Evolutionary conservation across 2,888 invertebrate genomes (phyloP).

Genomic region (Isoperla grammatica): DNA sequence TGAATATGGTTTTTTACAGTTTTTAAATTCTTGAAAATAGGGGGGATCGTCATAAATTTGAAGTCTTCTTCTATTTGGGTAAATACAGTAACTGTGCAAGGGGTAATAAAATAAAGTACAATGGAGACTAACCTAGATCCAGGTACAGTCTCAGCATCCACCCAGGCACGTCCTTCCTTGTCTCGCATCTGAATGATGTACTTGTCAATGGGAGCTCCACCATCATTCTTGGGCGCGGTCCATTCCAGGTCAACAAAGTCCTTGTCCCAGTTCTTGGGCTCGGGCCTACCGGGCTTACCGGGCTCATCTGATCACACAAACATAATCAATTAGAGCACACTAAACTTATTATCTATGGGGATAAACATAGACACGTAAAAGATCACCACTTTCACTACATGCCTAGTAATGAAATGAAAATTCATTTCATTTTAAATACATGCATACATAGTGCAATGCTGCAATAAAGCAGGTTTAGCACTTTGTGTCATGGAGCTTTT

Average conservation of each 20-base stretch:
- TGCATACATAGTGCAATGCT: too few species aligned
- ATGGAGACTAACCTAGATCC: slow-evolving; percentile 54
- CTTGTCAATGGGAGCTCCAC: slow-evolving; percentile 94
- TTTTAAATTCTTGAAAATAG: too few species aligned
- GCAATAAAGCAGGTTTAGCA: too few species aligned
- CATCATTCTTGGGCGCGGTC: slow-evolving; percentile 85
- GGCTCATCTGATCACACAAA: slow-evolving; percentile 66
- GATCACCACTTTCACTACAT: too few species aligned
- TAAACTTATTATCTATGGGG: slow-evolving; percentile 1
- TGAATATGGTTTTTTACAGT: too few species aligned
- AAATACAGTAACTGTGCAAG: too few species aligned
- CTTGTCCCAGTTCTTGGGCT: slow-evolving; percentile 90
- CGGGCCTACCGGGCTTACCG: slow-evolving; percentile 85
- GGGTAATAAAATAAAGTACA: too few species aligned
- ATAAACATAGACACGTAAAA: not conserved
- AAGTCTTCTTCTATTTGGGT: too few species aligned
- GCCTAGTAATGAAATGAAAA: too few species aligned
- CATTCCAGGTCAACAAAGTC: slow-evolving; percentile 94
- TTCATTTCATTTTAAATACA: too few species aligned
- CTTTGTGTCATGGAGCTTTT: too few species aligned
- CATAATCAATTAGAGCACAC: not conserved
- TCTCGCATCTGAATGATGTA: slow-evolving; percentile 93
- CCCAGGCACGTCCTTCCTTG: slow-evolving; percentile 79
- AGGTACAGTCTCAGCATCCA: slow-evolving; percentile 71
- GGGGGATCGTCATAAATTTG: too few species aligned